A percentile compares a stretch with the other conserved stretches of the same genome.
These are phyloP conservation scores for Lasioglossum albipes DNA, from an alignment of 1,140 invertebrate species.

Conservation along the genomic window DNA sequence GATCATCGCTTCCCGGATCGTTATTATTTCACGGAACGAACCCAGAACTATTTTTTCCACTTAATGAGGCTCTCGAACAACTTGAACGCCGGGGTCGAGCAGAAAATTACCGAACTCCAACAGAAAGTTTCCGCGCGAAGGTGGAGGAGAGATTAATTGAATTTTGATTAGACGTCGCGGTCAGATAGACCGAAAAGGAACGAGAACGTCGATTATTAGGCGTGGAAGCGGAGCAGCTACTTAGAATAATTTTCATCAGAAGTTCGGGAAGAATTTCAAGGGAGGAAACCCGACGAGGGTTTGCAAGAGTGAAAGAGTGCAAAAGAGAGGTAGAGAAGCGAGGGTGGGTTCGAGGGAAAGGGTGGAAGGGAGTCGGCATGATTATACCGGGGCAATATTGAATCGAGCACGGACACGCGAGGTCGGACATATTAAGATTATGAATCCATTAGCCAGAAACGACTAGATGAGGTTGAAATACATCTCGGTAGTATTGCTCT, in stretches of 20 bases:
- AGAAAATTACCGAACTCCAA: neutral
- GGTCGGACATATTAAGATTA: slow-evolving; percentile 71
- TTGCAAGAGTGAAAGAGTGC: slow-evolving; percentile 4
- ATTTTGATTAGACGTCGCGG: slow-evolving; percentile 40
- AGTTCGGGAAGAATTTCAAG: slow-evolving; percentile 46
- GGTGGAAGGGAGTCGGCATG: slow-evolving; percentile 14
- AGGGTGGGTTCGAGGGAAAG: neutral
- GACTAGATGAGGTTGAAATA: slow-evolving; percentile 64
- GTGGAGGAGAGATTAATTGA: slow-evolving; percentile 30
- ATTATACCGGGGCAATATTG: slow-evolving; percentile 62
- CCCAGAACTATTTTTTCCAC: too few species aligned
- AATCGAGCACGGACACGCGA: slow-evolving; percentile 69
- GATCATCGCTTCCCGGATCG: too few species aligned
- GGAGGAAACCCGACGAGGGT: neutral
- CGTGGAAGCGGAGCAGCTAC: slow-evolving; percentile 24
- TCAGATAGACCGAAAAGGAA: slow-evolving; percentile 17
- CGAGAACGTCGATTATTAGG: slow-evolving; percentile 33
- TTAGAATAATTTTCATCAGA: slow-evolving; percentile 45
- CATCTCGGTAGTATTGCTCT: slow-evolving; percentile 49
- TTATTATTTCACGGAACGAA: too few species aligned
- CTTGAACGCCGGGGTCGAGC: neutral
- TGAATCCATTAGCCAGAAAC: slow-evolving; percentile 71
- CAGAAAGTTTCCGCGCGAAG: neutral
- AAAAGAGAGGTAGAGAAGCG: neutral
- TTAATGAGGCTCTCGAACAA: neutral